Evolutionary conservation across 92 coral and sea anemone genomes (phyloP), one percentile per base, ranked within the genome.

Genomic region (Siderastrea siderea): DNA sequence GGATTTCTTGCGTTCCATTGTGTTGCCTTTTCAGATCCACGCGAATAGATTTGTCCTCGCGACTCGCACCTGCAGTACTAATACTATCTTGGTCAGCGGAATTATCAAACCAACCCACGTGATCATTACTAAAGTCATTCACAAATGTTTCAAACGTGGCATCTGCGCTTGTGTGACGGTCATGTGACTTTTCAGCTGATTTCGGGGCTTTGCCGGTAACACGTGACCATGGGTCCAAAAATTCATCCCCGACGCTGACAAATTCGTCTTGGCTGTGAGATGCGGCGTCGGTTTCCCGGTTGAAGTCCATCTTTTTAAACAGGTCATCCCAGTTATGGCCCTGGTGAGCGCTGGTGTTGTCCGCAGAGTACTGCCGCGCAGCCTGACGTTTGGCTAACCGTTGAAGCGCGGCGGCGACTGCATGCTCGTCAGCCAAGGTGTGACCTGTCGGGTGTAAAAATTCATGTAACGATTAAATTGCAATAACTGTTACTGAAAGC

Each of bases 361-460:
- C 74, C 2, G 99, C 94, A 19, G 96, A 90, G 85, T 97, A 98
- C 92, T 98, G 95, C 8, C 99, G 97, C 47, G 94, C 95, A 17
- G 98, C 96, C 75, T 96, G 99, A 55, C 99, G 93, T 73, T 93
- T 98, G 60, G 99, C 99, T 72, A 98, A 74, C 64, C 90, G 90
- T 87, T 96, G 93, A 72, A 98, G 85, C 19, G 98, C 98, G 2
- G 84, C 91, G 4, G 99, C 92, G 71, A 98, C 99, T 12, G 99
- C 98, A 43, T 87, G 94, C 73, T 96, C 99, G 77, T 93, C 94
- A 13, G 95, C 87, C 49, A 85, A 46, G 4, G 68, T 55, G 78
- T 47, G 78, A 47, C 86, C 86, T 82, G 45, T 62, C 15, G 19
- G 2, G 14, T 26, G 38, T 26, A 26, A 26, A 26, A 26, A 26